These are phyloP conservation scores for Anas platyrhynchos DNA, from an alignment of 2,113 vertebrate genomes.

Conservation along the genomic window DNA sequence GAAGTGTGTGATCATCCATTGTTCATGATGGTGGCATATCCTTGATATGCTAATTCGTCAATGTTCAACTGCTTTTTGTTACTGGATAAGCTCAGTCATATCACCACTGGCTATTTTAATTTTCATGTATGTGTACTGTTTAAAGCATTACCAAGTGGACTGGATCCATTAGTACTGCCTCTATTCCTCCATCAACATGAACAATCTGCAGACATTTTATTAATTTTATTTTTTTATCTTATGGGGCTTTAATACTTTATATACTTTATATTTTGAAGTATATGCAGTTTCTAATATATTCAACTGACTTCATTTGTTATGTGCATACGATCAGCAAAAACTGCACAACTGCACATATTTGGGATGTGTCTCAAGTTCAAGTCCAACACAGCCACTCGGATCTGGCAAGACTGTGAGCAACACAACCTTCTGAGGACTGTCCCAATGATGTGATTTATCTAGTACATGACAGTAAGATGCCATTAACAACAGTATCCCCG, in stretches of 20 bases:
- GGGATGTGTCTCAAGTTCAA: not conserved
- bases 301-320: not conserved
- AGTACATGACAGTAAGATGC: not conserved
- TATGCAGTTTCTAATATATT: not conserved
- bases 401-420: not conserved
- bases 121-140: not conserved
- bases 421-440: not conserved
- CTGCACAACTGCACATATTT: not conserved
- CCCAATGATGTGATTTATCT: not conserved
- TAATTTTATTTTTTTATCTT: not conserved
- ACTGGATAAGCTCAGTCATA: not conserved
- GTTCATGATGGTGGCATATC: not conserved
- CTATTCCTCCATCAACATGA: not conserved
- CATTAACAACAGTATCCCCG: not conserved
- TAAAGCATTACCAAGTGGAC: not conserved
- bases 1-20: not conserved
- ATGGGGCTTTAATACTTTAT: not conserved
- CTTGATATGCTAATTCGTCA: accelerated
- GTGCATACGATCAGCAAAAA: not conserved
- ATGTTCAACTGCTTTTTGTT: not conserved
- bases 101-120: not conserved
- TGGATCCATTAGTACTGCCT: not conserved
- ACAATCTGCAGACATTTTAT: not conserved
- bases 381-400: not conserved
- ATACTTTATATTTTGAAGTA: not conserved